phyloP scores from a whole-genome alignment of 2,888 invertebrate species.

The Lepidochrysops patricia region DNA sequence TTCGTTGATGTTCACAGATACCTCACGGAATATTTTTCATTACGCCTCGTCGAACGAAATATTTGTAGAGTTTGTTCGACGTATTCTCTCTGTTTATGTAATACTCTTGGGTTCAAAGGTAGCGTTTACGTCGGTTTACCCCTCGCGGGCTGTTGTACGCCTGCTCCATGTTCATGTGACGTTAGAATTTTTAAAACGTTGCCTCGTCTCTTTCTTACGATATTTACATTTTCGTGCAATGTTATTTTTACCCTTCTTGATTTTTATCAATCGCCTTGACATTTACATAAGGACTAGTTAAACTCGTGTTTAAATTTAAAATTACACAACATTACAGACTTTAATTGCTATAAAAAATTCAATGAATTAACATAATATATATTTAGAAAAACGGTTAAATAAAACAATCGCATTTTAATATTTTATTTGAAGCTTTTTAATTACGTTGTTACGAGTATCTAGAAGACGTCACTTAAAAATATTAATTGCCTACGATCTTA shows the following conservation, averaged over 20 bases:
- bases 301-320: not conserved
- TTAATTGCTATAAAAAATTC: too few relatives aligned
- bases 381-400: too few relatives aligned
- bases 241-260: not conserved
- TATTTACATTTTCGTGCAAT: conserved; percentile 1
- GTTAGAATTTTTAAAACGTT: conserved; percentile 18
- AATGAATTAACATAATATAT: too few relatives aligned
- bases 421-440: too few relatives aligned
- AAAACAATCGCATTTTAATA: too few relatives aligned
- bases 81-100: not conserved
- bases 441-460: too few relatives aligned
- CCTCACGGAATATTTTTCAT: too few relatives aligned
- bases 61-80: not conserved
- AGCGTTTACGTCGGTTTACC: conserved; percentile 15
- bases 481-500: too few relatives aligned
- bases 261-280: conserved; percentile 1
- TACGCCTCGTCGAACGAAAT: too few relatives aligned
- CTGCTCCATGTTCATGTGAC: conserved; percentile 18
- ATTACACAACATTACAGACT: not conserved
- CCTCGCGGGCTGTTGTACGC: conserved; percentile 20
- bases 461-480: too few relatives aligned
- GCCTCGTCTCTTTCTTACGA: not conserved
- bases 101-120: not conserved
- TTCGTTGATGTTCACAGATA: too few relatives aligned
- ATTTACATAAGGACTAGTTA: not conserved